These are phyloP conservation scores for Diphyllodes magnificus DNA, from an alignment of 2,113 vertebrate genomes.

Conservation along the genomic window DNA sequence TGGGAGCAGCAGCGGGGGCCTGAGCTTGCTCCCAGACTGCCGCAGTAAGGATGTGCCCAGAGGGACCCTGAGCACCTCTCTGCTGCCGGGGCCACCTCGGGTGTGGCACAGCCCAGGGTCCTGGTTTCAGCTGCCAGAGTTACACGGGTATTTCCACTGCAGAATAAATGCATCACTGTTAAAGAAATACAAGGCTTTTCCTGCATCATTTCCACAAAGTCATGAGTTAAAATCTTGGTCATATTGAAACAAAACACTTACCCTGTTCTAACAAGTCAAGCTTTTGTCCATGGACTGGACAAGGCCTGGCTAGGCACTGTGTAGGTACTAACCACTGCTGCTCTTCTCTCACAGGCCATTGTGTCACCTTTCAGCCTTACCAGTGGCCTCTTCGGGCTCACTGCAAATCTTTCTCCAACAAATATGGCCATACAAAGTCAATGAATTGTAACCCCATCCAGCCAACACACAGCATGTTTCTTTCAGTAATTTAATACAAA, in stretches of 20 bases:
- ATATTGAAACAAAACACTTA: background rate
- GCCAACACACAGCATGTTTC: background rate
- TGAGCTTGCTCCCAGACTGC: background rate
- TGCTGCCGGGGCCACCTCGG: background rate
- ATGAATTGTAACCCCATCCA: background rate
- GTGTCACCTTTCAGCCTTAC: background rate
- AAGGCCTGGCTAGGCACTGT: background rate
- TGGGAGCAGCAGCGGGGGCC: background rate
- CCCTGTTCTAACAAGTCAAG: background rate
- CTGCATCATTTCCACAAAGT: background rate
- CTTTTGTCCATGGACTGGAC: background rate
- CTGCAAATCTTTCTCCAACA: background rate
- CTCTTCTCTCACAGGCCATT: background rate
- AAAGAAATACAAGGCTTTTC: background rate
- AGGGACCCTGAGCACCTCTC: background rate
- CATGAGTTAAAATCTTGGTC: background rate
- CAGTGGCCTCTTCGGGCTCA: background rate
- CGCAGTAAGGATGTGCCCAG: fast-evolving
- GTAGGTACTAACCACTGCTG: background rate
- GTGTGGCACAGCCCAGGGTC: background rate
- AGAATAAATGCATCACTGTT: background rate
- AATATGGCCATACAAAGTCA: background rate
- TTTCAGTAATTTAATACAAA: background rate
- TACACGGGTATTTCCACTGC: background rate
- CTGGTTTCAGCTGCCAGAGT: background rate